Evolutionary conservation across 2,888 invertebrate species (phyloP).

Genomic region (Eupithecia tripunctaria): DNA sequence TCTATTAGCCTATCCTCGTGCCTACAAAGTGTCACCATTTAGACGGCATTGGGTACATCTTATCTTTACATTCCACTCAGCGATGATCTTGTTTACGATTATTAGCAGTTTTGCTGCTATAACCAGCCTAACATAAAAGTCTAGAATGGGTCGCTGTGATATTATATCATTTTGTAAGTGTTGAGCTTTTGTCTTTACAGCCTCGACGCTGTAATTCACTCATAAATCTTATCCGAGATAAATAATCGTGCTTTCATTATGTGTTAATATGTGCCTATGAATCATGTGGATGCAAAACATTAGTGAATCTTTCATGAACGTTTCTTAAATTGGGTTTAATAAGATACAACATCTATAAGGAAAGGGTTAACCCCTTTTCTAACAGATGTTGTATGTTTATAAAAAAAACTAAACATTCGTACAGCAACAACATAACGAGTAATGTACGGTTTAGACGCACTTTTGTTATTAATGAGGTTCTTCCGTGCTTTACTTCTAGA

Average conservation of each 20-base stretch:
- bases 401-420: not conserved
- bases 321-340: not conserved
- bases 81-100: conserved; percentile 39
- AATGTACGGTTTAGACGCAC: too few species aligned
- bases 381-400: too few species aligned
- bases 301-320: conserved; percentile 42
- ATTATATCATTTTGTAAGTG: conserved; percentile 14
- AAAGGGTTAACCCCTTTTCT: too few species aligned
- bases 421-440: not conserved
- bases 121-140: conserved; percentile 9
- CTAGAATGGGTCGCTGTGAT: not conserved
- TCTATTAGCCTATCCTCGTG: conserved; percentile 43
- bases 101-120: conserved; percentile 18
- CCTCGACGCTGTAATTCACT: conserved; percentile 2
- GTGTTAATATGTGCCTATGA: conserved; percentile 40
- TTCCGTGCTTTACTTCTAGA: not conserved
- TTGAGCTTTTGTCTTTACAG: conserved; percentile 18
- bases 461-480: not conserved
- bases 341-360: not conserved
- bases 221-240: conserved; percentile 22
- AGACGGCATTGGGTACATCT: conserved; percentile 35
- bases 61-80: conserved; percentile 45
- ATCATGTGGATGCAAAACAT: conserved; percentile 56
- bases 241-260: conserved; percentile 21
- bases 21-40: conserved; percentile 42